Evolutionary conservation across 35 echinoderm and acorn worm species (phyloP).

Genomic region (Lytechinus variegatus): DNA sequence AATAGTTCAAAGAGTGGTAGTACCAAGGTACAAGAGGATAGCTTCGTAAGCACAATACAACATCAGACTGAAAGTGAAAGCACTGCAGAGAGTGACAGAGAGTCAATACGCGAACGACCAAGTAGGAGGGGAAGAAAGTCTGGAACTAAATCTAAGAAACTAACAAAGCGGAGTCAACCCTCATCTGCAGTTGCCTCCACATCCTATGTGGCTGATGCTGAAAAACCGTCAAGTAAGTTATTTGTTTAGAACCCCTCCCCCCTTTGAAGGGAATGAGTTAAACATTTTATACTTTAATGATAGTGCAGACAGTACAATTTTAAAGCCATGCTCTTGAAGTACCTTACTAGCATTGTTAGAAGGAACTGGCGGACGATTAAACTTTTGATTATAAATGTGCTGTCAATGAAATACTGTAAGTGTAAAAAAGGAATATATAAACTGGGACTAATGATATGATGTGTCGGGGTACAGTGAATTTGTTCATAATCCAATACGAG

Average conservation of each 20-base stretch:
- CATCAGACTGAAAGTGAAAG: background rate
- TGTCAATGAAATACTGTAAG: no score
- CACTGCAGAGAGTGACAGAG: slow-evolving; percentile 19
- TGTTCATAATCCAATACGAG: background rate
- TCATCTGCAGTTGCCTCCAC: background rate
- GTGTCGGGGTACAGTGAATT: no score
- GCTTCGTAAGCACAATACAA: background rate
- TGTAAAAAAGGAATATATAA: no score
- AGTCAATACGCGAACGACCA: background rate
- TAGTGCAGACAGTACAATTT: background rate
- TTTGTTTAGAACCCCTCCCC: no score
- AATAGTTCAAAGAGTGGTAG: background rate
- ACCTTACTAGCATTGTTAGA: no score
- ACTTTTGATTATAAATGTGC: no score
- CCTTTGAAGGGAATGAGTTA: background rate
- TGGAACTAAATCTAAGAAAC: background rate
- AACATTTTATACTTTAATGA: background rate
- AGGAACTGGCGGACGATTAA: no score
- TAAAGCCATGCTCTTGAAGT: background rate
- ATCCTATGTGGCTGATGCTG: background rate
- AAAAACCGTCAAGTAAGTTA: no score
- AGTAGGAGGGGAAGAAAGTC: background rate
- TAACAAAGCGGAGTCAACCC: background rate
- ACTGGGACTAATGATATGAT: no score
- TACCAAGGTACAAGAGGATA: background rate